Evolutionary conservation across 1,140 invertebrate species (phyloP).

Genomic region (Drosophila pectinifera): DNA sequence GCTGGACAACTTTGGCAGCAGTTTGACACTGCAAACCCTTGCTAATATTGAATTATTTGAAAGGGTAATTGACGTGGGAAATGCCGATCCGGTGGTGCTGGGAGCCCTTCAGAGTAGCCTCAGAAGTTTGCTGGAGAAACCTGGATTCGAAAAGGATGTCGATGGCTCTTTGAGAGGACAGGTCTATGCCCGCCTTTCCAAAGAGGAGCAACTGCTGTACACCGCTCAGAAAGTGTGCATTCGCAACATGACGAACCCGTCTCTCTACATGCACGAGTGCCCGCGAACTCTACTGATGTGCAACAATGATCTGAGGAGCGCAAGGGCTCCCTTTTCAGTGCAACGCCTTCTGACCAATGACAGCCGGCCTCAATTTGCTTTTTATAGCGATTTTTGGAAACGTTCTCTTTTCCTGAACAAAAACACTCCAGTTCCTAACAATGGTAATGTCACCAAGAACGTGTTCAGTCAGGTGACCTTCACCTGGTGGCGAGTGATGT

Average conservation of each 20-base stretch:
- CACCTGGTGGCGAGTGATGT: slow-evolving; percentile 53
- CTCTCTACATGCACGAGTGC: slow-evolving; percentile 69
- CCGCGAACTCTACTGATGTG: slow-evolving; percentile 69
- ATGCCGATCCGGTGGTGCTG: slow-evolving; percentile 5
- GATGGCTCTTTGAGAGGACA: slow-evolving; percentile 12
- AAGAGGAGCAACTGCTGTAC: slow-evolving; percentile 50
- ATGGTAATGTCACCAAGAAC: slow-evolving; percentile 55
- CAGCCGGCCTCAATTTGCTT: slow-evolving; percentile 45
- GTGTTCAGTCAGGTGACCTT: slow-evolving; percentile 48
- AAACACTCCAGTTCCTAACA: slow-evolving; percentile 1
- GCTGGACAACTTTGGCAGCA: slow-evolving; percentile 50
- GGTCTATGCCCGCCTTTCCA: slow-evolving; percentile 43
- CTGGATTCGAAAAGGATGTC: slow-evolving; percentile 42
- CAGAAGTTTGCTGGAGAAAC: slow-evolving; percentile 27
- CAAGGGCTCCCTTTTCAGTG: slow-evolving; percentile 50
- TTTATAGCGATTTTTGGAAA: slow-evolving; percentile 53
- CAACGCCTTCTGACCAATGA: slow-evolving; percentile 42
- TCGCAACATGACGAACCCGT: slow-evolving; percentile 46
- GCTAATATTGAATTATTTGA: slow-evolving; percentile 54
- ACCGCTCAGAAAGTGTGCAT: slow-evolving; percentile 66
- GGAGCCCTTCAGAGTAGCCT: slow-evolving; percentile 39
- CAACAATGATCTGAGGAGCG: slow-evolving; percentile 56
- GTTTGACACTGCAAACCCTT: slow-evolving; percentile 35
- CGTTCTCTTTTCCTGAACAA: slow-evolving; percentile 28
- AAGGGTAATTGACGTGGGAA: slow-evolving; percentile 16